Evolutionary conservation across 2,888 invertebrate species (phyloP), one percentile per base, ranked within the genome.

Genomic region (Hyles lineata): DNA sequence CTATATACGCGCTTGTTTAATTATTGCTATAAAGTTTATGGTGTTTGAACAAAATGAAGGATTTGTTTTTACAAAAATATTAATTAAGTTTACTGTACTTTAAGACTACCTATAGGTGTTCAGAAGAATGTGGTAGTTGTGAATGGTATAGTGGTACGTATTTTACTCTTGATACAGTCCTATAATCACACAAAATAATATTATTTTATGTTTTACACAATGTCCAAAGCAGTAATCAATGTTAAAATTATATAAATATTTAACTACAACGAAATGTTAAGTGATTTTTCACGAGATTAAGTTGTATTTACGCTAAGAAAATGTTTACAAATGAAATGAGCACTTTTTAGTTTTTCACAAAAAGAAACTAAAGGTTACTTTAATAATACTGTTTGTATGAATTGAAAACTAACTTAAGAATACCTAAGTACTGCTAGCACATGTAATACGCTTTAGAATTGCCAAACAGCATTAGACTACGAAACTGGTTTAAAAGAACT

Each of bases 1-100:
- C 70, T 73, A 61, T 55, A 17, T 35, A 21, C 50, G 52, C n/a
- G 25, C 52, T 61, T 35, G 50, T 70, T 35, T 55, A 70, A 60
- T 60, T 59, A 60, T 60, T 23, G 35, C 23, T 17, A 35, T 21
- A 58, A 4, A 63, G 50, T 23, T 2, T 67, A 3, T 23, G 29
- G 61, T 61, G 25, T 55, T 55, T 55, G 6, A 55, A 43, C 9
- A 60, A 60, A 21, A 23, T 60, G 21, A 21, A 23, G 25, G 15
- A 15, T 43, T 43, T 2, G 43, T 43, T 35, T 35, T 8, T 9
- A 1, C 9, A 35, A 2, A 35, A 35, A 9, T 2, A 35, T 35
- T 35, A 8, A 35, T 35, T 3, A 29, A 29, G 29, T 2, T 29
- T 29, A 29, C 29, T 29, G 29, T 29, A 29, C 3, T 43, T 43